Evolutionary conservation across 2,888 invertebrate genomes (phyloP), one percentile per base, ranked within the genome.

Genomic region (Mythimna loreyi): DNA sequence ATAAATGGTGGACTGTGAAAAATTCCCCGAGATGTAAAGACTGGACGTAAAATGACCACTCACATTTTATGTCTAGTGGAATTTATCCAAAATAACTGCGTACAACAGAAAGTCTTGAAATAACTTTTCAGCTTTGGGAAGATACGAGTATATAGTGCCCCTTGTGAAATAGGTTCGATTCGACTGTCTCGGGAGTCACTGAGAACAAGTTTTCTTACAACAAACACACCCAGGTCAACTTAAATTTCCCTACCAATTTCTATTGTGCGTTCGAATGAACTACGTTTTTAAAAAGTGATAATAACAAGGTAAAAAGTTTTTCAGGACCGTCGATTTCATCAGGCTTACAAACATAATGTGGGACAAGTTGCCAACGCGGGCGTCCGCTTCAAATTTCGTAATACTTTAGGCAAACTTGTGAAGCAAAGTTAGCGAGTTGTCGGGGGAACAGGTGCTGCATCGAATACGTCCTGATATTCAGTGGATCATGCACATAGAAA

Each of bases 371-470:
- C 85, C 81, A 86, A 82, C 85, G 80, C 80, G 78, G 85, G 85
- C 87, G 90, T 90, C 88, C 89, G 91, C 90, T 91, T 90, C 87
- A 90, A 93, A 93, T 92, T 93, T 92, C 89, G 91, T 94, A 93
- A 94, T 93, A 93, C 92, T 94, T 94, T 93, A 92, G 90, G 90
- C 88, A 94, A 94, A 94, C 92, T 94, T 91, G 87, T 84, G 90
- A 87, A 87, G 86, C 81, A 83, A 92, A 94, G 92, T 93, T 93
- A 87, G 89, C 83, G 85, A 89, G 88, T 90, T 91, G 87, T 83
- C 85, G 82, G 76, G 68, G 75, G 91, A 89, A 89, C 93, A 93
- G 94, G 94, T 94, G 94, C 92, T 90, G 92, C 92, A 89, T 89
- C 87, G 92, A 92, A 93, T 91, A 91, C 89, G 88, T 89, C 85